Evolutionary conservation across 1,140 invertebrate genomes (phyloP).

Genomic region (Philopotamus ludificatus): DNA sequence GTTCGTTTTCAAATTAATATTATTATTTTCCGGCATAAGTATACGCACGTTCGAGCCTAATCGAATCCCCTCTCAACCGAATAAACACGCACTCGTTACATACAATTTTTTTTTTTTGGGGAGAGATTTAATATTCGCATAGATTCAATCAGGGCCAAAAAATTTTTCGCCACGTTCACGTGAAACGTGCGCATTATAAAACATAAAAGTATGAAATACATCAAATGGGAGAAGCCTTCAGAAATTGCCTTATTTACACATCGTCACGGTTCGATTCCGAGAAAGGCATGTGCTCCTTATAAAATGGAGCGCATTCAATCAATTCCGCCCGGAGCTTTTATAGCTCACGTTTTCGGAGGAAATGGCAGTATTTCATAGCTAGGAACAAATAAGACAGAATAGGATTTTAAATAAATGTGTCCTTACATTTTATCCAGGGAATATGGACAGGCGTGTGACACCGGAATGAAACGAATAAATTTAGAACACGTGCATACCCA

Average conservation of each 20-base stretch:
- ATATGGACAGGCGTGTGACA: not conserved
- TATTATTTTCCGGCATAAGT: too few species aligned
- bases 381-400: not conserved
- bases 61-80: too few species aligned
- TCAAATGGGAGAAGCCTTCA: constrained; percentile 1
- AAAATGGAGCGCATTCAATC: constrained; percentile 18
- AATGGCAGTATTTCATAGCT: not conserved
- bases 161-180: too few species aligned
- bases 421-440: not conserved
- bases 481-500: too few species aligned
- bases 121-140: too few species aligned
- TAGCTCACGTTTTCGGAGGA: not conserved
- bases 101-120: too few species aligned
- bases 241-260: constrained; percentile 26
- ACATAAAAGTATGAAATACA: constrained; percentile 1
- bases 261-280: constrained; percentile 15
- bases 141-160: too few species aligned
- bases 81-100: too few species aligned
- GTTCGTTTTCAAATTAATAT: too few species aligned
- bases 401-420: not conserved
- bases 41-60: too few species aligned
- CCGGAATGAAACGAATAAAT: too few species aligned
- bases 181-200: not conserved
- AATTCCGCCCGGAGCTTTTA: constrained; percentile 3
- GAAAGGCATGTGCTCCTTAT: constrained; percentile 14